Percentiles rank a stretch among this genome's conserved stretches.
phyloP scores from a whole-genome alignment of 2,113 vertebrate genomes.

The Tychaedon coryphoeus region DNA sequence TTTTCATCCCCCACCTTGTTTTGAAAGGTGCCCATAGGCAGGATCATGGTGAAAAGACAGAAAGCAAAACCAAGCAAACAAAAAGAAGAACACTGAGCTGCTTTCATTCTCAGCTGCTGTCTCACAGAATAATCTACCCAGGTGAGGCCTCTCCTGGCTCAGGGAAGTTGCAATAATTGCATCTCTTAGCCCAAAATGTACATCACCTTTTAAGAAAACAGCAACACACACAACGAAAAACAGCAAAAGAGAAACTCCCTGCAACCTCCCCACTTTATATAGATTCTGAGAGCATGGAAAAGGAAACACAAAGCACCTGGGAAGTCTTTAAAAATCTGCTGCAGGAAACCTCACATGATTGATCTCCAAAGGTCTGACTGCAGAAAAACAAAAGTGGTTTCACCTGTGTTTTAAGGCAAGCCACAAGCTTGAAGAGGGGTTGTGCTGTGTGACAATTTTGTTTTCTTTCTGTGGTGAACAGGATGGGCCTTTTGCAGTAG shows the following conservation, averaged over 20 bases:
- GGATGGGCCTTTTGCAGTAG: background rate
- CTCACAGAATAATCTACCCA: fast-evolving
- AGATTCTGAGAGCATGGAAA: background rate
- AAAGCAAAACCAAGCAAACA: background rate
- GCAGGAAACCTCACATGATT: background rate
- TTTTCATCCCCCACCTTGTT: background rate
- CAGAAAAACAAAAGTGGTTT: background rate
- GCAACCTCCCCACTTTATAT: fast-evolving
- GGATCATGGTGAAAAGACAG: background rate
- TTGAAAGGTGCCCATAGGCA: background rate
- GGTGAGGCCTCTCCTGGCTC: background rate
- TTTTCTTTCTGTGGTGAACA: background rate
- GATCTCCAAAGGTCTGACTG: background rate
- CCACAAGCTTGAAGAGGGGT: too few species aligned
- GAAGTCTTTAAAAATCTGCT: background rate
- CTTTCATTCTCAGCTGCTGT: background rate
- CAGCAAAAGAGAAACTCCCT: background rate
- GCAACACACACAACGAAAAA: fast-evolving
- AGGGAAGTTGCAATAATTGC: fast-evolving
- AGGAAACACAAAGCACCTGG: background rate
- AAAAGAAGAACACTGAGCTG: background rate
- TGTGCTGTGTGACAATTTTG: background rate
- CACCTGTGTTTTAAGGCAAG: background rate
- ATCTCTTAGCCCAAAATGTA: fast-evolving
- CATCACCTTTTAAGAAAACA: background rate